Evolutionary conservation across 2,888 invertebrate genomes (phyloP).

Genomic region (Callimorpha dominula): DNA sequence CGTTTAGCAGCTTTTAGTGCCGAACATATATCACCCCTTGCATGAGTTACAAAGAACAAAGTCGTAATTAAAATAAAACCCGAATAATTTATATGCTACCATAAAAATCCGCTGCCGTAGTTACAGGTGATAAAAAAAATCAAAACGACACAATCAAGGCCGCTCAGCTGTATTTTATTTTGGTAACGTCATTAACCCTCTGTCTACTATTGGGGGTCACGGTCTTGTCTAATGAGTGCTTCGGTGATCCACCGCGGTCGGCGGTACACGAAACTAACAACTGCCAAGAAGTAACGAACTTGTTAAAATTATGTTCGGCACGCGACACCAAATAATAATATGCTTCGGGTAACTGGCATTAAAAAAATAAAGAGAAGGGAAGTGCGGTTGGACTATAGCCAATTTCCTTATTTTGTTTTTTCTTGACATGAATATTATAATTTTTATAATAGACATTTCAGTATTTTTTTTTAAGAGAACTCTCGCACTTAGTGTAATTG

Average conservation of each 20-base stretch:
- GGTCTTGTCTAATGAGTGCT: constrained; percentile 43
- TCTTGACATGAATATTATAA: constrained; percentile 9
- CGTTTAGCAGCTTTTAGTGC: not conserved
- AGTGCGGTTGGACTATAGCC: constrained; percentile 12
- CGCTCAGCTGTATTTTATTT: constrained; percentile 22
- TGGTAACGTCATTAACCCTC: constrained; percentile 27
- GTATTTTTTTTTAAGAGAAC: too few relatives aligned
- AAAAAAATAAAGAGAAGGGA: constrained; percentile 12
- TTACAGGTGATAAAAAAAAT: constrained; percentile 10
- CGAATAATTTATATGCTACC: not conserved
- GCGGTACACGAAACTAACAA: constrained; percentile 21
- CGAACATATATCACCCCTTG: not conserved
- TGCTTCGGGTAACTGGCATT: constrained; percentile 22
- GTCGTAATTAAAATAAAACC: not conserved
- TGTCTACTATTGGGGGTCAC: constrained; percentile 34
- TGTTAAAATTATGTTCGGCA: constrained; percentile 30
- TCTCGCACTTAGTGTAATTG: too few relatives aligned
- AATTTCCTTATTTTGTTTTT: constrained; percentile 21
- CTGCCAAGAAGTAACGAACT: constrained; percentile 17
- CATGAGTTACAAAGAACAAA: not conserved
- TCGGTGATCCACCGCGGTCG: constrained; percentile 15
- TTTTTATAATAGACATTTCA: not conserved
- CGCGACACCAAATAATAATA: constrained; percentile 40
- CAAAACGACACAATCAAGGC: constrained; percentile 24
- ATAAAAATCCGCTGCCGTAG: not conserved